Evolutionary conservation across 2,888 invertebrate species (phyloP), one percentile per base, ranked within the genome.

Genomic region (Pardosa pseudoannulata): DNA sequence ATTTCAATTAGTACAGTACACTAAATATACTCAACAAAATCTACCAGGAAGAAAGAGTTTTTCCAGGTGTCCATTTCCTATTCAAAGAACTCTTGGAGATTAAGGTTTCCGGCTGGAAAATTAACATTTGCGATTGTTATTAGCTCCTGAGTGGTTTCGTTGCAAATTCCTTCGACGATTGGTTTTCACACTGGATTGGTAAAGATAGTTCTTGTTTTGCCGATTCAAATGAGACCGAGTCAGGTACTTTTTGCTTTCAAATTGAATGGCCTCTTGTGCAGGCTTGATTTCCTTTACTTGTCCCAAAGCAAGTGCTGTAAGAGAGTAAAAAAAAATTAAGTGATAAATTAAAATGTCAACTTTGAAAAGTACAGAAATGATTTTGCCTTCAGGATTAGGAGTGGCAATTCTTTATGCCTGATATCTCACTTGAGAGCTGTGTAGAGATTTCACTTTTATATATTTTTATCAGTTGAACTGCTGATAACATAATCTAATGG

Each of bases 41-140:
- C n/a, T n/a, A n/a, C n/a, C n/a, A n/a, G n/a, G n/a, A n/a, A n/a
- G n/a, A 50, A 46, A 1, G n/a, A 3, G 16, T 50, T 19, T 11
- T 27, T 27, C 29, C 29, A 65, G 31, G 29, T 65, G 64, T 29
- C 16, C 29, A 29, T 11, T n/a, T 29, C 27, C 19, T 23, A 29
- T 29, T 65, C 16, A 29, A 65, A 29, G 29, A 16, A 16, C 28
- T 16, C 7, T 16, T 5, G 11, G 36, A 36, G 11, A 36, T 7
- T 11, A 36, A 36, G 11, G 11, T 36, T 36, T 36, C 6, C 5
- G 11, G 5, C 11, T 36, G 36, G 11, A 36, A 36, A 36, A 7
- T 36, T 23, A 83, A 32, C 76, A 87, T 76, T 76, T 87, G 0
- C 87, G 75, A 62, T 87, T 87, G 62, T 87, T 80, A 31, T 87